Evolutionary conservation across 2,888 invertebrate species (phyloP).

Genomic region (Exephanes ischioxanthus): DNA sequence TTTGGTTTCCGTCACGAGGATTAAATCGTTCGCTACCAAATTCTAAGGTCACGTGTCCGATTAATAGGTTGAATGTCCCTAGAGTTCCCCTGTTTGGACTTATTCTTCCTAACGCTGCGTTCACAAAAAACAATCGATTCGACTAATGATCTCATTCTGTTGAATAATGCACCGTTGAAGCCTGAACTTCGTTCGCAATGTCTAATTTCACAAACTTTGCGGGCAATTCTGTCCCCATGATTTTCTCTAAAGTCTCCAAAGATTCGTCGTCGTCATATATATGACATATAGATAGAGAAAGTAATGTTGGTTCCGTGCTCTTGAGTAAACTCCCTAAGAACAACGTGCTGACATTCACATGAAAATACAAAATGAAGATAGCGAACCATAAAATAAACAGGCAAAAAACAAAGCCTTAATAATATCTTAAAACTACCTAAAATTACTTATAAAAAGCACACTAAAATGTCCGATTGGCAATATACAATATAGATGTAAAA

Average conservation of each 20-base stretch:
- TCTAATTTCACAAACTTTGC: conserved; percentile 11
- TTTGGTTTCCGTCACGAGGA: conserved; percentile 31
- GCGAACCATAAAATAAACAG: too few relatives aligned
- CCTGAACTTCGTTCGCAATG: background rate
- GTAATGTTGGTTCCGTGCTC: too few relatives aligned
- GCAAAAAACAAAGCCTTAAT: too few relatives aligned
- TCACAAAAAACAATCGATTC: background rate
- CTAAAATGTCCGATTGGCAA: too few relatives aligned
- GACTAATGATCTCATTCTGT: background rate
- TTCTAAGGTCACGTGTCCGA: conserved; percentile 40
- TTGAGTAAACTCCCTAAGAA: too few relatives aligned
- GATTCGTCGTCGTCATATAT: too few relatives aligned
- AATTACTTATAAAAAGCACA: too few relatives aligned
- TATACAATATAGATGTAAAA: too few relatives aligned
- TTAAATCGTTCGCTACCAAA: background rate
- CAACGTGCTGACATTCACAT: too few relatives aligned
- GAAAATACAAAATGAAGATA: too few relatives aligned
- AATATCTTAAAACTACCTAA: too few relatives aligned
- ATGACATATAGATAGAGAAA: too few relatives aligned
- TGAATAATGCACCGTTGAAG: background rate
- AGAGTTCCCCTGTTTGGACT: background rate
- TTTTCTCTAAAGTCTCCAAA: background rate
- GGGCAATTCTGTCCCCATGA: conserved; percentile 27
- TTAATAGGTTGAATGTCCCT: conserved; percentile 2
- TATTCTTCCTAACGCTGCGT: background rate